Conservation (phyloP, 1,140 invertebrate species). For the Helicoverpa zea region DNA sequence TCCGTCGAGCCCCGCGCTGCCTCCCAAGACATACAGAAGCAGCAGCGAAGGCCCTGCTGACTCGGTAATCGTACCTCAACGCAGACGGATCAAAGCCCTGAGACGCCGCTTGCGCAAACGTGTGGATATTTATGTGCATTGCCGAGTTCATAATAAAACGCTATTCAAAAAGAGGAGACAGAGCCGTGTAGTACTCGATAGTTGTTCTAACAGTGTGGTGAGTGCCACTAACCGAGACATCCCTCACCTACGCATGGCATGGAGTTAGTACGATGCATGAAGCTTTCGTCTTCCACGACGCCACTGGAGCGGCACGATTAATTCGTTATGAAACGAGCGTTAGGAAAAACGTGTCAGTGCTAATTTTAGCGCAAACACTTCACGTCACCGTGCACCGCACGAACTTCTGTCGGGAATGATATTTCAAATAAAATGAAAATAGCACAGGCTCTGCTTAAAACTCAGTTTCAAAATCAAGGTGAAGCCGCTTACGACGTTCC, state of each 20-base stretch:
- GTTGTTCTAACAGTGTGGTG: slow-evolving; percentile 81
- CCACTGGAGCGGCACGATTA: slow-evolving; percentile 44
- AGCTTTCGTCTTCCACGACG: slow-evolving; percentile 52
- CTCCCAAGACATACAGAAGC: slow-evolving; percentile 85
- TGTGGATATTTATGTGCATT: slow-evolving; percentile 82
- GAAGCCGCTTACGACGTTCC: slow-evolving; percentile 80
- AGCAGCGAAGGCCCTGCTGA: slow-evolving; percentile 85
- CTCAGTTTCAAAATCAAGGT: slow-evolving; percentile 85
- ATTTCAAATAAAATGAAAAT: slow-evolving; percentile 83
- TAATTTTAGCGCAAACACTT: slow-evolving; percentile 60
- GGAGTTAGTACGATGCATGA: slow-evolving; percentile 59
- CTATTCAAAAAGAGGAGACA: slow-evolving; percentile 68
- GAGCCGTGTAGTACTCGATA: slow-evolving; percentile 63
- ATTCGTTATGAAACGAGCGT: slow-evolving; percentile 24
- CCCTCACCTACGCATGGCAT: slow-evolving; percentile 62
- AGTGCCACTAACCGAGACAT: slow-evolving; percentile 74
- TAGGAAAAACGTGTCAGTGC: slow-evolving; percentile 52
- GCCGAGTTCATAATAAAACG: slow-evolving; percentile 67
- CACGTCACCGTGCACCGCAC: slow-evolving; percentile 69
- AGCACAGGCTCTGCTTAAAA: slow-evolving; percentile 76
- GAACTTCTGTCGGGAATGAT: slow-evolving; percentile 80
- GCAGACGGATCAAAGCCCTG: slow-evolving; percentile 71
- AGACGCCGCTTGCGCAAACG: slow-evolving; percentile 76
- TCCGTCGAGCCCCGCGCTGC: slow-evolving; percentile 88
- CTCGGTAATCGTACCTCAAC: slow-evolving; percentile 78